phyloP scores from a whole-genome alignment of 2,797 vertebrate species.

The Pseudochirops corinnae region DNA sequence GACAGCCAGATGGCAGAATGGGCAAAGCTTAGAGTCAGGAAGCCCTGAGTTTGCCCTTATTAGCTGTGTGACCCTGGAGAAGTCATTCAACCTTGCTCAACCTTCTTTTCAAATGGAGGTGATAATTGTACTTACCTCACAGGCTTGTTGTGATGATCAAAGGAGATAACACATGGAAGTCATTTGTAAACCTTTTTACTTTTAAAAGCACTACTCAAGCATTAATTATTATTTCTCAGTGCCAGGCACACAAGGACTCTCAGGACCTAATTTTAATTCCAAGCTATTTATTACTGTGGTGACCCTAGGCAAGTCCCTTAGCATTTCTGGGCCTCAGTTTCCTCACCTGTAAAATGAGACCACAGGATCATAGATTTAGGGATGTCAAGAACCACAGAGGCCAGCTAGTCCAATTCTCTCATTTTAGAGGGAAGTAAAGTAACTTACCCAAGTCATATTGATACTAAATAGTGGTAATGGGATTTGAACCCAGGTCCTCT shows the following conservation, averaged over 20 bases:
- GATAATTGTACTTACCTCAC: neutral
- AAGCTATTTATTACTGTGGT: neutral
- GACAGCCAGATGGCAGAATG: neutral
- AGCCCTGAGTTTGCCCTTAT: neutral
- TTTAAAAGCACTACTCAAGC: neutral
- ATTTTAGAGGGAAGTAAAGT: neutral
- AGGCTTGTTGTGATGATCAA: neutral
- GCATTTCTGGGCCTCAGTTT: neutral
- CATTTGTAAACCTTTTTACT: neutral
- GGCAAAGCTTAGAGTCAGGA: neutral
- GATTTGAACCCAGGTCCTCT: neutral
- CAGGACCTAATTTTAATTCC: neutral
- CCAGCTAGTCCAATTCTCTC: neutral
- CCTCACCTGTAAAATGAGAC: neutral
- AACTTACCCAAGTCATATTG: neutral
- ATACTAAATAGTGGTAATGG: neutral
- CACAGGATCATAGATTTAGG: neutral
- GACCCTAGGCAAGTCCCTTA: neutral
- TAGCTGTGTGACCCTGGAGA: neutral
- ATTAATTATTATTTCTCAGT: neutral
- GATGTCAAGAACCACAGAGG: neutral
- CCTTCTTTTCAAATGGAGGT: neutral
- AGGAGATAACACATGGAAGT: neutral
- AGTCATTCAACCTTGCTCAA: neutral
- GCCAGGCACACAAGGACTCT: neutral